These are phyloP conservation scores for Daphoenositta chrysoptera DNA, from an alignment of 2,113 vertebrate species.

Conservation along the genomic window DNA sequence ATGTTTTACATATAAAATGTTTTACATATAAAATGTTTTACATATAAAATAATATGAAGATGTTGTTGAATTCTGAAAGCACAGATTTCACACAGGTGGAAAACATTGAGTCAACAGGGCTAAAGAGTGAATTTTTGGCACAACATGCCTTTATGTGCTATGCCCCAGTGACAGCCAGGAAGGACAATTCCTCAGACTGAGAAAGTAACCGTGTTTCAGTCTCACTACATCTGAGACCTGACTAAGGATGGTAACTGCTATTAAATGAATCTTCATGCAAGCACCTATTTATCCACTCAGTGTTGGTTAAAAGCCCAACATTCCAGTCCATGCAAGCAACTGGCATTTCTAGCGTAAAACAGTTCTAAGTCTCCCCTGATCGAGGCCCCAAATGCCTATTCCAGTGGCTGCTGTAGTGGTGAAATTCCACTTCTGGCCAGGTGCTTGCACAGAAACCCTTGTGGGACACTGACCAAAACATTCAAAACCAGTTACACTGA, in stretches of 20 bases:
- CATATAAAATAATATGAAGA: background rate
- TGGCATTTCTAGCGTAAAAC: background rate
- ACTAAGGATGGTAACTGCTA: background rate
- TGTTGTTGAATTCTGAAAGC: background rate
- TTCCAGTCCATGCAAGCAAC: background rate
- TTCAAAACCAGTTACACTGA: background rate
- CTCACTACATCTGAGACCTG: background rate
- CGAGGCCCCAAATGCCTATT: rapidly evolving
- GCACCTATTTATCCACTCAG: background rate
- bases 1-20: background rate
- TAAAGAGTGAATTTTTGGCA: background rate
- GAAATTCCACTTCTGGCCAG: background rate
- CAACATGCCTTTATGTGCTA: background rate
- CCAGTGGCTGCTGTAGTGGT: background rate
- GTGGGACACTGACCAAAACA: background rate
- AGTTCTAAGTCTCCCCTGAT: background rate
- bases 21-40: background rate
- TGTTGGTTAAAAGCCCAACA: background rate
- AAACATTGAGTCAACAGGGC: background rate
- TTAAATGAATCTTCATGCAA: background rate
- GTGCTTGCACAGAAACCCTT: background rate
- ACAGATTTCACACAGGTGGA: background rate
- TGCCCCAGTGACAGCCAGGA: background rate
- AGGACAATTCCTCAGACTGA: background rate
- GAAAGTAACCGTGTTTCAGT: background rate